phyloP scores from a whole-genome alignment of 2,113 vertebrate species.

The Aptenodytes patagonicus region DNA sequence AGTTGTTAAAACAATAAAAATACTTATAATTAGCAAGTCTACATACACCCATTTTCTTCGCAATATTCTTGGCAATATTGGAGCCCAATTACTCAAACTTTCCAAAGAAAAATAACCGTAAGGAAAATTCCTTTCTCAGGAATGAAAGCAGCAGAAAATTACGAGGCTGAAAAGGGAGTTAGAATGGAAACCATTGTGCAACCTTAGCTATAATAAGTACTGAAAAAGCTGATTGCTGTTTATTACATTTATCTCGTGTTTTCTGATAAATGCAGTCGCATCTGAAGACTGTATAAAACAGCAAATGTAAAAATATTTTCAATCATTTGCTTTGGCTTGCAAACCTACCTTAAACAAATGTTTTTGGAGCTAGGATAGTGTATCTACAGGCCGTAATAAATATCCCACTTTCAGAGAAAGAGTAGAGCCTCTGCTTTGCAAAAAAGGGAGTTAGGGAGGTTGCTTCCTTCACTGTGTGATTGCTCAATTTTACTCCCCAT shows the following conservation, averaged over 20 bases:
- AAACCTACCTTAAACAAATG: background rate
- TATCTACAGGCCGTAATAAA: background rate
- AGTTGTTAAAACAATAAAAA: constrained; percentile 23
- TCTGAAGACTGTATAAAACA: background rate
- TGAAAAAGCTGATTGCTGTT: background rate
- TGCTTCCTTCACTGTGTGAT: background rate
- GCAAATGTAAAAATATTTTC: background rate
- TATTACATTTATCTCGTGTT: background rate
- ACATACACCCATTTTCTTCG: constrained; percentile 43
- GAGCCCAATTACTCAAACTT: constrained; percentile 52
- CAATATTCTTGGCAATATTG: constrained; percentile 35
- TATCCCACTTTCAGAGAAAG: background rate
- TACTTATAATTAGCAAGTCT: constrained; percentile 32
- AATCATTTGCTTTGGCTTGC: background rate
- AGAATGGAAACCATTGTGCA: constrained; percentile 50
- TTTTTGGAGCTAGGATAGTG: background rate
- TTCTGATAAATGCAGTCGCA: background rate
- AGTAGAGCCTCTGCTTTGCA: background rate
- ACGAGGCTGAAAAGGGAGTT: constrained; percentile 1
- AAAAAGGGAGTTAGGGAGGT: background rate
- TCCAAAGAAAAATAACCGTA: constrained; percentile 48
- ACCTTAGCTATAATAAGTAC: background rate
- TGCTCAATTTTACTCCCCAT: accelerated
- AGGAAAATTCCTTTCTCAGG: constrained; percentile 47
- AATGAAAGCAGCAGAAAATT: constrained; percentile 35